Base-by-base conservation (phyloP, 2,888 invertebrate species). In the Dasypogon diadema region DNA sequence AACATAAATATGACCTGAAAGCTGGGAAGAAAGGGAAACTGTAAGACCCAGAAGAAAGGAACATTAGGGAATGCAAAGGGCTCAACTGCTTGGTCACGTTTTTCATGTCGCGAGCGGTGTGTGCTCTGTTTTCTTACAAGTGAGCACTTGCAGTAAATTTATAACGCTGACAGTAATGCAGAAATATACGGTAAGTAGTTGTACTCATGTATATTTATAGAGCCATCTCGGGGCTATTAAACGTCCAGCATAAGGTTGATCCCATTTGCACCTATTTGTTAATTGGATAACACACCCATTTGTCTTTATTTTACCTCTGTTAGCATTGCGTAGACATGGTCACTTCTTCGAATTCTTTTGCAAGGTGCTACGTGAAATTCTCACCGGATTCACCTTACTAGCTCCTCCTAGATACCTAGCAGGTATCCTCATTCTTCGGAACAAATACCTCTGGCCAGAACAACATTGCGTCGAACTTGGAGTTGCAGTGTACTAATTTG, bases 11-110 rank as follows among this genome's bases (percentile, higher is more conserved):
- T 70, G 51, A 46, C 46, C 34, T 30, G 21, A 65, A 65, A 65
- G 30, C 54, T 16, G 30, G 51, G 54, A 51, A 34, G 54, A 34
- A 37, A 42, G 10, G 42, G 12, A 42, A 42, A 8, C 42, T 12
- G 8, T 6, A 12, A n/a, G 12, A 42, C 42, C 42, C 8, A 42
- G 30, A 21, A 30, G 70, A 30, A 51, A 2, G 70, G n/a, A 24
- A 51, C 70, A 56, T 54, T 70, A 70, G 37, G 30, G 54, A 63
- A 42, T 70, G 76, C 75, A 78, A 78, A 78, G 77, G 77, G 75
- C 77, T 79, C 78, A 80, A 79, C 80, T 79, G 77, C 78, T 79
- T 78, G 78, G 79, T 80, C 80, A 80, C 80, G 80, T 80, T 79
- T 79, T 79, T 5, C 42, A 34, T 74, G 78, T 51, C 63, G 60